These are phyloP conservation scores for Sceloporus undulatus DNA, from an alignment of 2,113 vertebrate genomes.

Conservation along the genomic window DNA sequence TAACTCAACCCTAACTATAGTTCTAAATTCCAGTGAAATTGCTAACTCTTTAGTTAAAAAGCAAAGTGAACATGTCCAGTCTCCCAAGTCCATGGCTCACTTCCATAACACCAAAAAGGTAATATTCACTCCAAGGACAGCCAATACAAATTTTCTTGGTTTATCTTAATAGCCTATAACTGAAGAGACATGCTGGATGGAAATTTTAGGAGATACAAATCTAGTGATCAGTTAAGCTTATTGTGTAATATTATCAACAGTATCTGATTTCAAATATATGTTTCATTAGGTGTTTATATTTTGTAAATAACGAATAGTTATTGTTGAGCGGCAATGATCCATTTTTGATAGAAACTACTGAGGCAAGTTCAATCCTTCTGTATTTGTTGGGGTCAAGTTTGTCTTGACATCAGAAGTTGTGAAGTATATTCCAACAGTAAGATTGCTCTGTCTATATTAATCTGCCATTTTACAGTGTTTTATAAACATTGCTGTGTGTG, in stretches of 20 bases:
- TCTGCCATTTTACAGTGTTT: conserved; percentile 31
- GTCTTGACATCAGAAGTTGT: conserved; percentile 56
- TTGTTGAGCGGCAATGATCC: not conserved
- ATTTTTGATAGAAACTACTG: not conserved
- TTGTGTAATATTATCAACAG: not conserved
- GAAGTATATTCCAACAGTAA: conserved; percentile 70
- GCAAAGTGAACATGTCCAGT: not conserved
- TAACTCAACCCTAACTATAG: not conserved
- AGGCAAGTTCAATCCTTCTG: conserved; percentile 29
- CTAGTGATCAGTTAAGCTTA: not conserved
- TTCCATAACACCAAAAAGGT: too few relatives aligned
- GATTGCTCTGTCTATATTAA: conserved; percentile 69
- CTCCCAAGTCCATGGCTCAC: too few relatives aligned
- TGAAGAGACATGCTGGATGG: not conserved
- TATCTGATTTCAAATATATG: not conserved
- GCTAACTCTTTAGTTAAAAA: not conserved
- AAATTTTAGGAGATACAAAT: not conserved
- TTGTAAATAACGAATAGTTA: conserved; percentile 5
- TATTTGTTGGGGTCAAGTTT: conserved; percentile 72
- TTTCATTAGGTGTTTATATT: not conserved
- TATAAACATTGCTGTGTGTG: conserved; percentile 68
- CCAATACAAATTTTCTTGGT: not conserved
- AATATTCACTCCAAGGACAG: not conserved
- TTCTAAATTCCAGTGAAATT: not conserved
- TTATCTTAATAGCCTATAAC: not conserved